A percentile compares a stretch with the other conserved stretches of the same genome.
These are phyloP conservation scores for Mormyrus proboscirostris DNA, from an alignment of 2,797 vertebrate species.

Conservation along the genomic window DNA sequence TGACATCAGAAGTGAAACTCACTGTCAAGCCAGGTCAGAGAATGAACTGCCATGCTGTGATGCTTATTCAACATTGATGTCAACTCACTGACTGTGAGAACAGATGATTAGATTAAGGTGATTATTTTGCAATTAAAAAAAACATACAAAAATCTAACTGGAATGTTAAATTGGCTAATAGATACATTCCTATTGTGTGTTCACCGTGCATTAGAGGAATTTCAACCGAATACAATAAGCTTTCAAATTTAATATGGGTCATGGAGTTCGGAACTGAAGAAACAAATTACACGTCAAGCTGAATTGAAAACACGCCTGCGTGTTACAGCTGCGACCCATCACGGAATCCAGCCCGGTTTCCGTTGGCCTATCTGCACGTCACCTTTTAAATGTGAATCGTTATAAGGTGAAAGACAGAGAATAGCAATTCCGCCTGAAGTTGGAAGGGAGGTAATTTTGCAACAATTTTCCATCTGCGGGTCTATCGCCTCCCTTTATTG, in stretches of 20 bases:
- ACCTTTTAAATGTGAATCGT: background rate
- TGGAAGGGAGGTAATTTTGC: background rate
- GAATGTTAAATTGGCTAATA: background rate
- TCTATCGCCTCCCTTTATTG: background rate
- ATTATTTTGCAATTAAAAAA: background rate
- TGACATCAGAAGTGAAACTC: constrained; percentile 11
- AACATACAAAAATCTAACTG: background rate
- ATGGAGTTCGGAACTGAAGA: background rate
- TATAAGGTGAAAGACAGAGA: background rate
- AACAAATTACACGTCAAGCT: background rate
- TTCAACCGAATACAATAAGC: background rate
- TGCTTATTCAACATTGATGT: background rate
- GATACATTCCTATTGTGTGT: background rate
- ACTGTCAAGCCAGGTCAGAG: background rate
- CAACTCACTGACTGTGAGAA: background rate
- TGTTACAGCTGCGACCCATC: background rate
- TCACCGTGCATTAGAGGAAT: background rate
- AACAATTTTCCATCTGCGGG: background rate
- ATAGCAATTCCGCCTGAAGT: background rate
- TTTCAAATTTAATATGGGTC: background rate
- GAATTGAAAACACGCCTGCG: background rate
- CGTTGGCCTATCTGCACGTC: background rate
- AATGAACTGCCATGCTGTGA: background rate
- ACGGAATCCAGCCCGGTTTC: background rate
- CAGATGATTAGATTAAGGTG: background rate